Base-by-base conservation (phyloP, 2,888 invertebrate genomes). In the Hedychridium roseum region DNA sequence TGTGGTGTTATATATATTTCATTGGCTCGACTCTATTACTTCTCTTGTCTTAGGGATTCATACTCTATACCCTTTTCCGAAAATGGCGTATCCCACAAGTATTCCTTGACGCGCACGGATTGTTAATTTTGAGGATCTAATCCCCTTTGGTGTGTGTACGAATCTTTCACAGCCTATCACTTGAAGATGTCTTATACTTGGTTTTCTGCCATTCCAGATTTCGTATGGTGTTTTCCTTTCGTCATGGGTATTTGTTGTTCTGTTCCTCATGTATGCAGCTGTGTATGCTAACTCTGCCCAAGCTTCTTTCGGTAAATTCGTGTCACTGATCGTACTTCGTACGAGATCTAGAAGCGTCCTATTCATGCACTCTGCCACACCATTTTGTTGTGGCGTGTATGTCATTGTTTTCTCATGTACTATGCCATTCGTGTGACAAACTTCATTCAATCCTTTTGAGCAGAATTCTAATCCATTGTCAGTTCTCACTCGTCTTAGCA, bases 321-420 rank as follows among this genome's bases (percentile, higher is more conserved):
- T 51, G 12, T 64, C 50, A 1, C 50, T 18, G 17, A 74, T 27
- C 50, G 70, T 62, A 7, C 56, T 38, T 14, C 68, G 47, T 6
- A 66, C 66, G 17, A 50, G 44, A 26, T 69, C 67, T 15, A 70
- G 52, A 1, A 72, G 20, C 2, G 68, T 74, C 4, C 64, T 36
- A 21, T 70, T 72, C 4, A 56, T 14, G 15, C 71, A 27, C 40
- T 74, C 71, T 2, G 68, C 60, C 7, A 55, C 43, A 1, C 68
- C 69, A 53, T 71, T 74, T 35, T 66, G 59, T 39, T 70, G 53
- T 0, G 66, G 71, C 4, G 57, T 66, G 30, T 70, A 57, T 0
- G 60, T 50, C 12, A 65, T 51, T 3, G 66, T 66, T 1, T 42
- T 43, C 11, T 49, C 40, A 20, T 50, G 37, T 5, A 2, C 2